A percentile compares a stretch with the other conserved stretches of the same genome.
phyloP scores from a whole-genome alignment of 1,140 invertebrate species.

The Telenomus remus region DNA sequence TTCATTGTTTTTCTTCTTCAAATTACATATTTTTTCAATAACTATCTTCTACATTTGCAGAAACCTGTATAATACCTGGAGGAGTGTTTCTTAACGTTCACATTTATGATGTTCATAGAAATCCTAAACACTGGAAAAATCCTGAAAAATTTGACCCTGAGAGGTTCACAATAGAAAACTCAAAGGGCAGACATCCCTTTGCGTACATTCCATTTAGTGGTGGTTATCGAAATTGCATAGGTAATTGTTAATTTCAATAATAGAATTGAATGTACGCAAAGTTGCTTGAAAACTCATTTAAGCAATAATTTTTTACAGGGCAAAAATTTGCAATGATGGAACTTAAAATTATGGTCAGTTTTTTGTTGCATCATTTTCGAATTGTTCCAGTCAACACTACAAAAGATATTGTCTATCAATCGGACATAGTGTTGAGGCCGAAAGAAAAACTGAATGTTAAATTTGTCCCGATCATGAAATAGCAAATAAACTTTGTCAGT shows the following conservation, averaged over 20 bases:
- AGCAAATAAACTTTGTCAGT: too few relatives aligned
- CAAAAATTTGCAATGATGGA: constrained; percentile 87
- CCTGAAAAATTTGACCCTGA: constrained; percentile 87
- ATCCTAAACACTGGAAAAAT: constrained; percentile 80
- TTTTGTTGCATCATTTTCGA: constrained; percentile 80
- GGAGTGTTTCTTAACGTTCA: constrained; percentile 77
- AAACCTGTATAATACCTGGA: constrained; percentile 72
- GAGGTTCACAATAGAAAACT: constrained; percentile 68
- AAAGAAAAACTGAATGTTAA: constrained; percentile 38
- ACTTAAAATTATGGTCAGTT: constrained; percentile 81
- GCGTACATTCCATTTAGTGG: constrained; percentile 85
- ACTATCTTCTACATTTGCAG: constrained; percentile 57
- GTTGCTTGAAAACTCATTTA: too few relatives aligned
- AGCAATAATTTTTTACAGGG: constrained; percentile 68
- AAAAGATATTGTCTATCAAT: constrained; percentile 52
- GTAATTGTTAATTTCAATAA: constrained; percentile 64
- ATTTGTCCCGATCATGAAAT: constrained; percentile 55
- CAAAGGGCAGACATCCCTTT: constrained; percentile 78
- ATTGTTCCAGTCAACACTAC: constrained; percentile 68
- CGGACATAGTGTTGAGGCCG: constrained; percentile 66
- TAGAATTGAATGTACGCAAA: too few relatives aligned
- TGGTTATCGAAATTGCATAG: constrained; percentile 84
- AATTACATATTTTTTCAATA: too few relatives aligned
- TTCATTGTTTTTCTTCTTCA: too few relatives aligned
- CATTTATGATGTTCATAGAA: constrained; percentile 81